Evolutionary conservation across 2,888 invertebrate genomes (phyloP), one percentile per base, ranked within the genome.

Genomic region (Caenorhabditis macrosperma): DNA sequence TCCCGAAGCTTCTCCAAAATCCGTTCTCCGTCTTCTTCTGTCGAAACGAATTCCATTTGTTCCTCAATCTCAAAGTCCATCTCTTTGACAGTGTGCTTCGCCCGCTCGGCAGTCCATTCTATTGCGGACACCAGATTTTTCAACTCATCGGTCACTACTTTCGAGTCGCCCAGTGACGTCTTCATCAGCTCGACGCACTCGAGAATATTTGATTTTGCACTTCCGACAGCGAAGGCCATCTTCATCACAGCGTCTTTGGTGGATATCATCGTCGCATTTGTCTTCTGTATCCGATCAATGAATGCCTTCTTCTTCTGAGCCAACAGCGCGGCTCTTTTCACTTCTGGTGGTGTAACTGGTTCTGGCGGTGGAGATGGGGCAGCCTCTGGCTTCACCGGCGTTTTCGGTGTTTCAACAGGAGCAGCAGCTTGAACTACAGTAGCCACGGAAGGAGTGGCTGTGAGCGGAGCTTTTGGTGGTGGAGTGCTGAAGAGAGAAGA

Each of bases 101-200:
- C 57, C 30, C 57, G 38, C 1, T 74, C 67, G 0, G 50, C 38
- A 24, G 57, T 57, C 35, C 59, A 30, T 20, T 67, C 63, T 0
- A 78, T 68, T 3, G 55, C 17, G 0, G 30, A 17, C 7, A 78
- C 38, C 33, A 78, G 20, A 24, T 24, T 57, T 15, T 17, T 35
- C n/a, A 78, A 22, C 26, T 78, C 74, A 26, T 74, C 61, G 6
- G 68, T 52, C 20, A 77, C 77, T 57, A 66, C 69, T 35, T 60
- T 71, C 35, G 77, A 59, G 12, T 78, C 71, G 0, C 46, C 35
- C n/a, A 71, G 9, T 0, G 77, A 66, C n/a, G 28, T 12, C 26
- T 71, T 64, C 7, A 78, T 46, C 17, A 72, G 52, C 33, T 66
- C 66, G 0, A 60, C 35, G 24, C 66, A 64, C 20, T 78, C 78